These are phyloP conservation scores for Aphaenogaster rudis DNA, from an alignment of 1,140 invertebrate species.

Conservation along the genomic window DNA sequence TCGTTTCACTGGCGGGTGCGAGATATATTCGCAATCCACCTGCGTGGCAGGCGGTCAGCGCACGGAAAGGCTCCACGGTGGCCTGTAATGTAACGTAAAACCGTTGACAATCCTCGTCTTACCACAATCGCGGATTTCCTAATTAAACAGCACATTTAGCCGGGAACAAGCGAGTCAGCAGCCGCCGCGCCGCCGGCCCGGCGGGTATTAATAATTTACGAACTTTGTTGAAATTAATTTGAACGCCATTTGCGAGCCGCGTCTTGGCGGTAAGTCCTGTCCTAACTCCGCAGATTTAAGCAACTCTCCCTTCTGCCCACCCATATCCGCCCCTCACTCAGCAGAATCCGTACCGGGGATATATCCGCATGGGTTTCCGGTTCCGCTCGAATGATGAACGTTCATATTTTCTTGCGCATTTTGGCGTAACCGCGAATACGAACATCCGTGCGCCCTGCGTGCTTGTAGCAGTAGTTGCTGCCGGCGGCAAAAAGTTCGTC, in stretches of 20 bases:
- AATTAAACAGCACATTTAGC: conserved; percentile 81
- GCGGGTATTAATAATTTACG: conserved; percentile 81
- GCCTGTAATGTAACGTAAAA: conserved; percentile 32
- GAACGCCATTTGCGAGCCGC: conserved; percentile 75
- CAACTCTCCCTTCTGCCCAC: conserved; percentile 52
- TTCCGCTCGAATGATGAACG: conserved; percentile 68
- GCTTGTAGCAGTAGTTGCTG: neutral
- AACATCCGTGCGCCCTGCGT: conserved; percentile 37
- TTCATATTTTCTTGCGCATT: conserved; percentile 73
- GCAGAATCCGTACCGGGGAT: conserved; percentile 62
- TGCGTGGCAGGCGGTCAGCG: conserved; percentile 47
- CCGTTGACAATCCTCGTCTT: conserved; percentile 73
- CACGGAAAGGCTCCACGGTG: conserved; percentile 29
- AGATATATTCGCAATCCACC: conserved; percentile 58
- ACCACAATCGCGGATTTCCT: conserved; percentile 81
- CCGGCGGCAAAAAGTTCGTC: conserved; percentile 39
- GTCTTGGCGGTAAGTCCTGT: conserved; percentile 75
- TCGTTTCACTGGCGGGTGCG: conserved; percentile 41
- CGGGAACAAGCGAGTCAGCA: conserved; percentile 75
- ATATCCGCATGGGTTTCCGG: conserved; percentile 71
- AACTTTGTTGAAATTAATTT: conserved; percentile 82
- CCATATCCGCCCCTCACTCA: conserved; percentile 57
- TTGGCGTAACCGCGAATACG: conserved; percentile 68
- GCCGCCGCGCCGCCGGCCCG: conserved; percentile 54
- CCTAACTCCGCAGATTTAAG: conserved; percentile 70